These are phyloP conservation scores for Pseudanteris insignis DNA, from an alignment of 2,888 invertebrate species.

Conservation along the genomic window DNA sequence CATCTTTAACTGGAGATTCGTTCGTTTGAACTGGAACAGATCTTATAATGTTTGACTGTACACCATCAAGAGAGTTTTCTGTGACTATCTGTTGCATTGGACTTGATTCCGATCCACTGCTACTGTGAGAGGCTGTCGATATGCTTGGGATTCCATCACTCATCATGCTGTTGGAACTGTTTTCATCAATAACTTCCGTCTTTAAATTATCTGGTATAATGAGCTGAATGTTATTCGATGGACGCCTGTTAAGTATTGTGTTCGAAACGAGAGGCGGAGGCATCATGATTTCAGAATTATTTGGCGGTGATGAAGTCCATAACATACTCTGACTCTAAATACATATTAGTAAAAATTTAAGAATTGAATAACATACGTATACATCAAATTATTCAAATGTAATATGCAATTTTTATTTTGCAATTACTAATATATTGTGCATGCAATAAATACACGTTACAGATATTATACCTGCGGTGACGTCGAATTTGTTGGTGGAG, in stretches of 20 bases:
- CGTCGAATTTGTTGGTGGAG: constrained; percentile 53
- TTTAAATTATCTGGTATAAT: constrained; percentile 70
- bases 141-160: constrained; percentile 65
- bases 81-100: constrained; percentile 63
- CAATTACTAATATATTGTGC: no score
- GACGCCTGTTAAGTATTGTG: constrained; percentile 68
- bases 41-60: constrained; percentile 52
- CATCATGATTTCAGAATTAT: constrained; percentile 74
- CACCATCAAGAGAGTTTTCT: constrained; percentile 65
- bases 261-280: constrained; percentile 73
- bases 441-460: no score
- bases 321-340: constrained; percentile 53
- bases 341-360: neutral
- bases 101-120: constrained; percentile 54
- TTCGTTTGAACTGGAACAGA: constrained; percentile 49
- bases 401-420: no score
- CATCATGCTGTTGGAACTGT: constrained; percentile 73
- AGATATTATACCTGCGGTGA: constrained; percentile 25
- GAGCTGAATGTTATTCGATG: constrained; percentile 69
- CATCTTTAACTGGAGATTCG: constrained; percentile 57
- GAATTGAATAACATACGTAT: neutral
- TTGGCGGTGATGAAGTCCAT: constrained; percentile 51
- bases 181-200: constrained; percentile 76
- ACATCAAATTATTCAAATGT: neutral
- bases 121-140: constrained; percentile 52